phyloP scores from a whole-genome alignment of 2,797 vertebrate species.

The Rhynchonycteris naso region DNA sequence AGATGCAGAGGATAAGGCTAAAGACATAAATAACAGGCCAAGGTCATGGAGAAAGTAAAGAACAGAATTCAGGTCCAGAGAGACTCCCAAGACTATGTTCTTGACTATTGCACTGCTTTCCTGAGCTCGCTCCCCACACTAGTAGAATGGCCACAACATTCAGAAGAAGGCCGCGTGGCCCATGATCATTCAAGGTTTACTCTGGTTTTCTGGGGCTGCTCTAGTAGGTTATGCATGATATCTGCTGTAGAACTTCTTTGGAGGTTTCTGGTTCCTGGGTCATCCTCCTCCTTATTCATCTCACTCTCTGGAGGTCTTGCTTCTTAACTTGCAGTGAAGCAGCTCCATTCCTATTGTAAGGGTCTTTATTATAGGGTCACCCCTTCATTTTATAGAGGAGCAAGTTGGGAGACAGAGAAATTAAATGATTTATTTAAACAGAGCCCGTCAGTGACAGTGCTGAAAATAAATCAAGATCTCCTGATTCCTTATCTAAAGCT shows the following conservation, averaged over 20 bases:
- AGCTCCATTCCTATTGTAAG: not conserved
- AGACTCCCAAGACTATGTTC: not conserved
- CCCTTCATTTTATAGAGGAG: slow-evolving; percentile 44
- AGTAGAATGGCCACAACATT: not conserved
- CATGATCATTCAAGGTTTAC: not conserved
- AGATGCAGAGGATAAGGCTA: not conserved
- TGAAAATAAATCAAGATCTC: not conserved
- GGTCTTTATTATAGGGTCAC: not conserved
- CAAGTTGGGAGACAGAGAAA: not conserved
- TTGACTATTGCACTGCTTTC: not conserved
- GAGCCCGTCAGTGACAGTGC: not conserved
- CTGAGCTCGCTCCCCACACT: not conserved
- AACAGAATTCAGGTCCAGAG: not conserved
- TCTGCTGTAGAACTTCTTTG: not conserved
- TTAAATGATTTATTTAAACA: not conserved
- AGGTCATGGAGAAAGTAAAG: not conserved
- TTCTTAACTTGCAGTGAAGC: not conserved
- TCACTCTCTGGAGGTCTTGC: not conserved
- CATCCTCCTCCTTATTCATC: not conserved
- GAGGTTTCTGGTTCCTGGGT: not conserved
- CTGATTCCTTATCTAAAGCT: not conserved
- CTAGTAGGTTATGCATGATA: not conserved
- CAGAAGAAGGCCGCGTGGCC: not conserved
- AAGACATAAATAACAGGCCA: not conserved
- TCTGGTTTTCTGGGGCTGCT: not conserved